Evolutionary conservation across 1,140 invertebrate species (phyloP).

Genomic region (Bradysia coprophila): DNA sequence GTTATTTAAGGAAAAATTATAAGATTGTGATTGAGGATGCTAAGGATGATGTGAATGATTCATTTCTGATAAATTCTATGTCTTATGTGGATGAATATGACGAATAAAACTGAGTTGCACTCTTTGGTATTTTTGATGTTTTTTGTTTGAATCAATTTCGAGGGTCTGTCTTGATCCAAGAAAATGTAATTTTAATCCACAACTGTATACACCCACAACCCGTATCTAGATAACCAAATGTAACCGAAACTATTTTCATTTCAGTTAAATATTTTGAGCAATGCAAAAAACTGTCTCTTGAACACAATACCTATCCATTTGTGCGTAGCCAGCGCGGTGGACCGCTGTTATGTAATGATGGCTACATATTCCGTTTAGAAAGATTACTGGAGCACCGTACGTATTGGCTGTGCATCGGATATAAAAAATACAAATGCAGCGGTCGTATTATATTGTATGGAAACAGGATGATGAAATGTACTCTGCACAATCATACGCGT

Average conservation of each 20-base stretch:
- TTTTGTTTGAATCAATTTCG: not conserved
- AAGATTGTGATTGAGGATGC: not conserved
- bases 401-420: slow-evolving; percentile 2
- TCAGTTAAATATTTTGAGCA: too few species aligned
- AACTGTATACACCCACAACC: too few species aligned
- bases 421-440: slow-evolving; percentile 1
- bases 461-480: slow-evolving; percentile 2
- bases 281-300: too few species aligned
- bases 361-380: slow-evolving; percentile 2
- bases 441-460: slow-evolving; percentile 2
- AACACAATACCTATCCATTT: not conserved
- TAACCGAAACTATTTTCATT: too few species aligned
- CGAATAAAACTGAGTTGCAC: too few species aligned
- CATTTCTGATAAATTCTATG: not conserved
- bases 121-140: slow-evolving; percentile 2
- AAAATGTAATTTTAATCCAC: not conserved
- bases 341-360: not conserved
- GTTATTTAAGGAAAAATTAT: not conserved
- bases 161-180: not conserved
- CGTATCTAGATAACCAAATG: not conserved
- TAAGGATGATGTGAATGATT: not conserved
- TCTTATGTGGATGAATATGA: too few species aligned
- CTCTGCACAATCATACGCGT: slow-evolving; percentile 1
- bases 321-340: slow-evolving; percentile 1
- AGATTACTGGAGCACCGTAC: not conserved